Evolutionary conservation across 2,113 vertebrate species (phyloP).

Genomic region (Crypturellus undulatus): DNA sequence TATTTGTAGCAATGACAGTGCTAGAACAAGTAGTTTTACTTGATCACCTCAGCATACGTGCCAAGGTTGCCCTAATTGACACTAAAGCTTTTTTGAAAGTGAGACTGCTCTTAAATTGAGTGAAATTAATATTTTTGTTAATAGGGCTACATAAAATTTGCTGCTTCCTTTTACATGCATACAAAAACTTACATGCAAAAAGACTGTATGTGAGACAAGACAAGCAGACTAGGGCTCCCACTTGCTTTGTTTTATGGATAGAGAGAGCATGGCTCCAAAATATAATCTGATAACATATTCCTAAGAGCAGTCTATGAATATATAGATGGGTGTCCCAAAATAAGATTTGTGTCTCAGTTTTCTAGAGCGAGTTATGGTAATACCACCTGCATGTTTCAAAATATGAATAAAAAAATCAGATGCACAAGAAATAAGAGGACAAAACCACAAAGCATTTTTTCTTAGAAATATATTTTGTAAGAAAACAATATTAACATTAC

Average conservation of each 20-base stretch:
- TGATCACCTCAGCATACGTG: rapidly evolving
- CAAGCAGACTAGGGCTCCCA: neutral
- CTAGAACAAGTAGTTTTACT: neutral
- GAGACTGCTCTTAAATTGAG: neutral
- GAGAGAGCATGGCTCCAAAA: neutral
- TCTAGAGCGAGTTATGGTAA: neutral
- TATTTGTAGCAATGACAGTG: neutral
- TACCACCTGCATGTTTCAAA: neutral
- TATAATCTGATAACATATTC: neutral
- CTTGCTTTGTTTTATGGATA: neutral
- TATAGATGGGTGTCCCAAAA: neutral
- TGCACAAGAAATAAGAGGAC: neutral
- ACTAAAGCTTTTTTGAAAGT: neutral
- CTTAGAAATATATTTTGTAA: conserved; percentile 81
- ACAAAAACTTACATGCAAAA: no score
- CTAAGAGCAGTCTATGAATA: neutral
- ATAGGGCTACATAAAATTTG: rapidly evolving
- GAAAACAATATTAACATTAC: conserved; percentile 76
- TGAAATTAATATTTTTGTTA: neutral
- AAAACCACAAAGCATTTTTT: conserved; percentile 53
- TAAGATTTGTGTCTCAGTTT: neutral
- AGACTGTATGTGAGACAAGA: neutral
- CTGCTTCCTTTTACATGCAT: neutral
- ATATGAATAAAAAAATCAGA: neutral
- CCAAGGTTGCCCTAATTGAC: neutral